Conservation (phyloP, 2,797 vertebrate species). For the Microctenopoma steveboyesi region DNA sequence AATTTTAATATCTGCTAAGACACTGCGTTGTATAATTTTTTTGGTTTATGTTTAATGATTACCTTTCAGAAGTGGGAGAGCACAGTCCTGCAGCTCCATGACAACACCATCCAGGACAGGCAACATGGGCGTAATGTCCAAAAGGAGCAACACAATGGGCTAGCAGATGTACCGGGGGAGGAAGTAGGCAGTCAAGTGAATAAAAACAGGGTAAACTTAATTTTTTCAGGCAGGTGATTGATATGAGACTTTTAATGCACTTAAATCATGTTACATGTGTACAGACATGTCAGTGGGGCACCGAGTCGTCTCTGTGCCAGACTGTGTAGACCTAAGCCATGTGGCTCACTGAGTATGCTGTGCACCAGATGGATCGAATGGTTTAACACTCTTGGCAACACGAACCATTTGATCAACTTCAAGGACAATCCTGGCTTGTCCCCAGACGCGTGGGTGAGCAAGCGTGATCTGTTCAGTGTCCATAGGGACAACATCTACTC, state of each 20-base stretch:
- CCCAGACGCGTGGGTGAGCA: not conserved
- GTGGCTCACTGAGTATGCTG: conserved; percentile 8
- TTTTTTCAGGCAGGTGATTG: not conserved
- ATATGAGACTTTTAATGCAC: not conserved
- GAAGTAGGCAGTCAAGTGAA: not conserved
- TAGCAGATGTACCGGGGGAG: conserved; percentile 59
- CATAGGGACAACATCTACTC: conserved; percentile 21
- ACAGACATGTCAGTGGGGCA: conserved; percentile 2
- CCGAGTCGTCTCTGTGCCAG: conserved; percentile 2
- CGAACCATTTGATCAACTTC: conserved; percentile 47
- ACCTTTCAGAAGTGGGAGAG: conserved; percentile 94
- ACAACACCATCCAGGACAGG: conserved; percentile 91
- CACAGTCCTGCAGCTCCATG: conserved; percentile 98
- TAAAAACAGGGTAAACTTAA: not conserved
- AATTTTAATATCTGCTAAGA: not conserved
- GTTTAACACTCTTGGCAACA: conserved; percentile 46
- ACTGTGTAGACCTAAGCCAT: conserved; percentile 35
- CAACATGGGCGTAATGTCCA: conserved; percentile 96
- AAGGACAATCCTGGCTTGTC: conserved; percentile 50
- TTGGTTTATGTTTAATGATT: not conserved
- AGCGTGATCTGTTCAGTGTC: conserved; percentile 35
- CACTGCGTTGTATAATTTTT: not conserved
- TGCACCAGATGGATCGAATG: conserved; percentile 55
- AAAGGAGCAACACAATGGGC: conserved; percentile 88
- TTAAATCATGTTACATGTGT: not conserved